These are phyloP conservation scores for Lasioglossum marginatum DNA, from an alignment of 2,888 invertebrate genomes.

Conservation along the genomic window DNA sequence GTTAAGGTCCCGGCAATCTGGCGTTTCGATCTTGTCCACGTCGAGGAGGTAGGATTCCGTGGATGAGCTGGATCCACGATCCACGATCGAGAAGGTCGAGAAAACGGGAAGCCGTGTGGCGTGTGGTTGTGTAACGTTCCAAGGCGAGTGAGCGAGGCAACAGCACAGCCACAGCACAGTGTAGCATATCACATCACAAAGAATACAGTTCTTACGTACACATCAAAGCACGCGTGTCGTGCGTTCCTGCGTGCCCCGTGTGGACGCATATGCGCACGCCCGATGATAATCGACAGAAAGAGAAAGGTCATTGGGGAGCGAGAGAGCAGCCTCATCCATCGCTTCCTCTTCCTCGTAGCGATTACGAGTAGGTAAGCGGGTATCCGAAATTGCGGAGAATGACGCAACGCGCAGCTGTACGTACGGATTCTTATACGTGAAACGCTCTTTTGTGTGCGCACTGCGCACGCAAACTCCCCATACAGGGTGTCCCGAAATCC, in stretches of 20 bases:
- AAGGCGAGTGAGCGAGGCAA: conserved; percentile 31
- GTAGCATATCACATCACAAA: not conserved
- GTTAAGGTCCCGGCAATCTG: conserved; percentile 27
- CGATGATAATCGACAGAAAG: conserved; percentile 66
- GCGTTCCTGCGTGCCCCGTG: conserved; percentile 47
- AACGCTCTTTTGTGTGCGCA: not conserved
- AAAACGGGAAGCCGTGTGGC: conserved; percentile 34
- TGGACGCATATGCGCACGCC: conserved; percentile 47
- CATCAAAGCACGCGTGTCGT: conserved; percentile 34
- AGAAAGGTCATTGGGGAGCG: conserved; percentile 65
- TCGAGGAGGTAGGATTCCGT: conserved; percentile 16
- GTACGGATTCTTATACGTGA: conserved; percentile 19
- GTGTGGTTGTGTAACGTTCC: conserved; percentile 49
- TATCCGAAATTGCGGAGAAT: conserved; percentile 48
- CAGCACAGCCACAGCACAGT: not conserved
- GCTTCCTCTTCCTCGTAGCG: conserved; percentile 68
- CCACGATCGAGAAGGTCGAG: conserved; percentile 17
- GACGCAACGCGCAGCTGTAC: conserved; percentile 60
- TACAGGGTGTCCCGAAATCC: conserved; percentile 8
- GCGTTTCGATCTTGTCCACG: conserved; percentile 10
- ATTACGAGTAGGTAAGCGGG: conserved; percentile 59
- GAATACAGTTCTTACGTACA: not conserved
- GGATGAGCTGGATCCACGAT: conserved; percentile 14
- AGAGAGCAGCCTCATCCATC: conserved; percentile 38
- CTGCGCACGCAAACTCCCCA: not conserved